phyloP scores from a whole-genome alignment of 2,888 invertebrate species.

The Aspidiotus destructor region DNA sequence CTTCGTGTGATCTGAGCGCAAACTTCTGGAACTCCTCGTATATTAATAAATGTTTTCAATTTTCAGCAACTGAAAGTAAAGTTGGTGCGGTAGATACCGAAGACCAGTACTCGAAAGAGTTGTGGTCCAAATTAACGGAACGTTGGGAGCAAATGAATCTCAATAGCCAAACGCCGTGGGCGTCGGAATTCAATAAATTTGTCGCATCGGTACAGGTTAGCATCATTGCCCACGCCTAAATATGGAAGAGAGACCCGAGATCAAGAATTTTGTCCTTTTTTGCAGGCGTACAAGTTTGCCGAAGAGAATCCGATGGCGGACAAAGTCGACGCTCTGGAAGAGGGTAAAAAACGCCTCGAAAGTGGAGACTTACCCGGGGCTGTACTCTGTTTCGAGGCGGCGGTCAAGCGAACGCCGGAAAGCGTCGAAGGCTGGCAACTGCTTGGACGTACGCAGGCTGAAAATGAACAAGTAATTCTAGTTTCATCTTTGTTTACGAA shows the following conservation, averaged over 20 bases:
- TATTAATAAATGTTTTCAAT: no score
- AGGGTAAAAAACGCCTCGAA: conserved; percentile 71
- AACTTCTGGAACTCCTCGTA: no score
- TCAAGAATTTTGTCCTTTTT: conserved; percentile 26
- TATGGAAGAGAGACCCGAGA: no score
- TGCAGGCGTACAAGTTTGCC: conserved; percentile 64
- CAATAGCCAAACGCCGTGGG: conserved; percentile 43
- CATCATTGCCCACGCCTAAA: no score
- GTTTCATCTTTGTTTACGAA: not conserved
- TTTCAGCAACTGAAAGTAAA: conserved; percentile 10
- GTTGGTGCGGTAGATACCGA: not conserved
- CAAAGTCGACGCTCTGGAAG: conserved; percentile 66
- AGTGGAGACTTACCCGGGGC: conserved; percentile 91
- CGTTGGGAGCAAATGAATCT: conserved; percentile 71
- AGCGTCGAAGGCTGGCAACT: conserved; percentile 77
- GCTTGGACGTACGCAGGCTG: conserved; percentile 85
- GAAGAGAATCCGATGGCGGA: conserved; percentile 79
- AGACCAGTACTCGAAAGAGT: conserved; percentile 43
- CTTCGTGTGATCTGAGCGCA: no score
- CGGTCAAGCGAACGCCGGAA: conserved; percentile 69
- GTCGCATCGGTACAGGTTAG: conserved; percentile 18
- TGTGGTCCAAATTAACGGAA: conserved; percentile 58
- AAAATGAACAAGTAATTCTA: conserved; percentile 76
- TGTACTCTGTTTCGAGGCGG: conserved; percentile 91
- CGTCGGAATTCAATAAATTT: conserved; percentile 28